These are phyloP conservation scores for Tichodroma muraria DNA, from an alignment of 2,113 vertebrate species.

Conservation along the genomic window DNA sequence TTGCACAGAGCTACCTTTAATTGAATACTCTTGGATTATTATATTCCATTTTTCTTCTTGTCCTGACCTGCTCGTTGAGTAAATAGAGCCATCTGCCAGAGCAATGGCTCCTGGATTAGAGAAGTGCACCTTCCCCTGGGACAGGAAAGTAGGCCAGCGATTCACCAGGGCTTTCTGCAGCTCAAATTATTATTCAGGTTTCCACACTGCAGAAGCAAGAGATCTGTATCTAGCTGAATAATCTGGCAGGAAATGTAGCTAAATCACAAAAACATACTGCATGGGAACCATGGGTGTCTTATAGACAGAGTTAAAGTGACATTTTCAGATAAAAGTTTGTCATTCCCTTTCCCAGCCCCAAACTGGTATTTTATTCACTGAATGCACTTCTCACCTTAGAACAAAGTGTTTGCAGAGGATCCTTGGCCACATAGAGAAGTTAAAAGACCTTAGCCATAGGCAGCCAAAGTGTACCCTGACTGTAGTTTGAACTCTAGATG, in stretches of 20 bases:
- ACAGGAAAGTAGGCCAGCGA: constrained; percentile 40
- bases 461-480: neutral
- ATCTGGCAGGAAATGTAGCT: constrained; percentile 21
- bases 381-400: neutral
- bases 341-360: neutral
- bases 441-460: neutral
- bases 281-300: neutral
- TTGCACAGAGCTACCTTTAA: constrained; percentile 36
- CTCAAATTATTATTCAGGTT: constrained; percentile 46
- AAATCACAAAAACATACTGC: constrained; percentile 10
- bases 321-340: neutral
- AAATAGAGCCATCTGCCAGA: constrained; percentile 57
- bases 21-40: constrained; percentile 51
- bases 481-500: neutral
- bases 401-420: neutral
- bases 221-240: constrained; percentile 14
- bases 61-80: constrained; percentile 43
- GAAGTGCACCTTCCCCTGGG: constrained; percentile 17
- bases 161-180: constrained; percentile 35
- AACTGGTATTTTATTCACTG: neutral
- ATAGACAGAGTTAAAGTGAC: neutral
- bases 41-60: constrained; percentile 26
- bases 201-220: constrained; percentile 5
- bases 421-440: neutral
- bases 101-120: constrained; percentile 42